A percentile compares a stretch with the other conserved stretches of the same genome.
phyloP scores from a whole-genome alignment of 2,797 vertebrate genomes.

The Numenius phaeopus region DNA sequence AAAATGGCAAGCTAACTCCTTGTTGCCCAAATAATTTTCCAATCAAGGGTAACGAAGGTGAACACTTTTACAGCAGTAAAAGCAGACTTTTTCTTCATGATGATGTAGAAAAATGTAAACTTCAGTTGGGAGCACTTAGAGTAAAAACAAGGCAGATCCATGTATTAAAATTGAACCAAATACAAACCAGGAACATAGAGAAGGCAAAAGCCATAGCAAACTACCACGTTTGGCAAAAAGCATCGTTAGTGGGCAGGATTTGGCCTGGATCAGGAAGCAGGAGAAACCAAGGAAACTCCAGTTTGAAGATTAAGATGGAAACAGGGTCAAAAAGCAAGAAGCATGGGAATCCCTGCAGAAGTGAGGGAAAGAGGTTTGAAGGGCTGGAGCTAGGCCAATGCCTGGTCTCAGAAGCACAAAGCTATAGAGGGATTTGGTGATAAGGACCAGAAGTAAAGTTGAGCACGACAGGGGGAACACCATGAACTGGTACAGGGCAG shows the following conservation, averaged over 20 bases:
- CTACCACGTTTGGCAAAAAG: neutral
- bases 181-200: neutral
- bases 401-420: neutral
- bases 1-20: neutral
- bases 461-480: accelerated
- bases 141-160: neutral
- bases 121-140: neutral
- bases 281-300: neutral
- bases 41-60: neutral
- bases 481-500: neutral
- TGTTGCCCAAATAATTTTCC: neutral
- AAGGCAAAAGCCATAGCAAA: neutral
- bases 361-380: neutral
- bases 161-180: neutral
- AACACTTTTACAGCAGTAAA: neutral
- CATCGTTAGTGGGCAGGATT: neutral
- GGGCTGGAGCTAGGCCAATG: neutral
- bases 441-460: neutral
- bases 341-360: neutral
- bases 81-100: neutral
- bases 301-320: neutral
- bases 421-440: neutral
- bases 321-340: neutral
- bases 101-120: neutral
- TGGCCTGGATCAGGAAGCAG: neutral